phyloP scores from a whole-genome alignment of 2,888 invertebrate genomes.

The Apamea monoglypha region DNA sequence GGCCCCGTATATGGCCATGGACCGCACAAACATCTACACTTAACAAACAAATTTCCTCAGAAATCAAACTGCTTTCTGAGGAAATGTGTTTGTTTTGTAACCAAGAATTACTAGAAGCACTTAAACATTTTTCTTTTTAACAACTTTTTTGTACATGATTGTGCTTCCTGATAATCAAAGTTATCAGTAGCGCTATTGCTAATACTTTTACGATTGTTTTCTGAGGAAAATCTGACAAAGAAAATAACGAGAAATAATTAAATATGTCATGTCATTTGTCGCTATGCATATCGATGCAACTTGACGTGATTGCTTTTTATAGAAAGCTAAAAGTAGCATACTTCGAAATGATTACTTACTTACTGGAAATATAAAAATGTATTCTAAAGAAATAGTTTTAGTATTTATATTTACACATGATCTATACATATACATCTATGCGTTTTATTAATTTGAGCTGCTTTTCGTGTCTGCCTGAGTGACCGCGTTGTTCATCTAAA shows the following conservation, averaged over 20 bases:
- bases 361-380: not conserved
- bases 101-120: not conserved
- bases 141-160: slow-evolving; percentile 2
- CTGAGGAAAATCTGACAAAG: not conserved
- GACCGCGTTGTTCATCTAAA: not conserved
- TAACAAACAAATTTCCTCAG: no score
- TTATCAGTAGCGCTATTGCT: no score
- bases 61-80: no score
- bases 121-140: not conserved
- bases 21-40: no score
- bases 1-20: no score
- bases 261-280: not conserved
- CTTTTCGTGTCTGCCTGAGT: not conserved
- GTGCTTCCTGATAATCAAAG: not conserved
- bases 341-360: not conserved
- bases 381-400: not conserved
- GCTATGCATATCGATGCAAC: not conserved
- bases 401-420: not conserved
- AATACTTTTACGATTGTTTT: not conserved
- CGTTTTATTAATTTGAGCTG: not conserved
- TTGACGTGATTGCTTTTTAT: not conserved
- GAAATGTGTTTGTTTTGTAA: no score
- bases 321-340: not conserved
- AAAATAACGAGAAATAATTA: not conserved
- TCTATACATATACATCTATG: not conserved